Conservation (phyloP, 2,888 invertebrate species). For the Brachyopa scutellaris region DNA sequence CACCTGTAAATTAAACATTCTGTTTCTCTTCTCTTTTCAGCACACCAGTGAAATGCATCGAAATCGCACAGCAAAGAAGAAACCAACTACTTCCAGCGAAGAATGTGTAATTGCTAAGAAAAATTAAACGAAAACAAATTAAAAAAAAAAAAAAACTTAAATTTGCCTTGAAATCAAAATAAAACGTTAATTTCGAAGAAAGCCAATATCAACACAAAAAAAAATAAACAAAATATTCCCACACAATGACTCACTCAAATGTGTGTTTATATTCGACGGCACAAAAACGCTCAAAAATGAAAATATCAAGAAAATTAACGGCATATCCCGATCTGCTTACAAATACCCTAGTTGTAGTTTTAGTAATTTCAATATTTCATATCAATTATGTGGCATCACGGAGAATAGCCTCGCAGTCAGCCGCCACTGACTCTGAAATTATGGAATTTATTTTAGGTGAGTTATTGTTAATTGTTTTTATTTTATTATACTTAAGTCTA, state of each 20-base stretch:
- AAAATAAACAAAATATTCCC: slow-evolving; percentile 30
- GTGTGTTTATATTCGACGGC: slow-evolving; percentile 59
- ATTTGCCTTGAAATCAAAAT: slow-evolving; percentile 25
- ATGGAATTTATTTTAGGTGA: slow-evolving; percentile 63
- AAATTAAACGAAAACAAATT: slow-evolving; percentile 31
- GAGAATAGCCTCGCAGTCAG: slow-evolving; percentile 29
- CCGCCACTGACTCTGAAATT: slow-evolving; percentile 11
- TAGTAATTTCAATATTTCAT: slow-evolving; percentile 62
- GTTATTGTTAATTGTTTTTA: slow-evolving; percentile 18
- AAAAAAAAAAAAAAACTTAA: slow-evolving; percentile 5
- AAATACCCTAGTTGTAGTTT: slow-evolving; percentile 47
- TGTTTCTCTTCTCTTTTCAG: too few relatives aligned
- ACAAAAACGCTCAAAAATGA: slow-evolving; percentile 68
- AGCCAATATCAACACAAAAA: neutral
- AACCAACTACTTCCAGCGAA: slow-evolving; percentile 17
- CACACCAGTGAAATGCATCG: slow-evolving; percentile 28
- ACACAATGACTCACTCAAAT: slow-evolving; percentile 55
- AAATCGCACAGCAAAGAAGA: neutral
- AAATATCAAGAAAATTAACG: slow-evolving; percentile 43
- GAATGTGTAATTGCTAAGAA: slow-evolving; percentile 39
- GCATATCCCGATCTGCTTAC: slow-evolving; percentile 42
- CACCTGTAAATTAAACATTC: too few relatives aligned
- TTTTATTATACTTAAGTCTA: neutral
- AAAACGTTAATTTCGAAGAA: slow-evolving; percentile 4
- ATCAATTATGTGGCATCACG: slow-evolving; percentile 57